phyloP scores from a whole-genome alignment of 2,113 vertebrate genomes.

The Gymnarchus niloticus region DNA sequence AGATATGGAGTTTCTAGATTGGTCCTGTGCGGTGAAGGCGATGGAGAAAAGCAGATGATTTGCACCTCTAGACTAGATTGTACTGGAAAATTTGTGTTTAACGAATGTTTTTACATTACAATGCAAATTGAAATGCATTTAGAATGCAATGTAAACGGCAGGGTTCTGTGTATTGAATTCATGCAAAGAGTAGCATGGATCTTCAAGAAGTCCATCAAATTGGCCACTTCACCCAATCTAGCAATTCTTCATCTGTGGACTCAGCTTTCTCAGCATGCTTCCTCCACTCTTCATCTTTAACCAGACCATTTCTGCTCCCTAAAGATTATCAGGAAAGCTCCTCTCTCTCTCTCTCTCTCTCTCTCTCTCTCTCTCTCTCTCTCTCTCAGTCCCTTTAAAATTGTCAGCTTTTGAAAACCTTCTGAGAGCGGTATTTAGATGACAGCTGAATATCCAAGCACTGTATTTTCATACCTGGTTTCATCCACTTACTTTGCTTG shows the following conservation, averaged over 20 bases:
- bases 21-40: slow-evolving; percentile 26
- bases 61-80: neutral
- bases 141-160: neutral
- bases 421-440: neutral
- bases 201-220: neutral
- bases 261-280: slow-evolving; percentile 27
- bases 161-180: neutral
- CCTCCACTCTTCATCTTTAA: slow-evolving; percentile 7
- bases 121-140: neutral
- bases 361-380: neutral
- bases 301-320: slow-evolving; percentile 13
- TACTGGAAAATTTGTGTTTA: neutral
- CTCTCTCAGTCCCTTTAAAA: neutral
- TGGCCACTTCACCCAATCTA: slow-evolving; percentile 5
- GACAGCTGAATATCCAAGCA: neutral
- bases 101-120: neutral
- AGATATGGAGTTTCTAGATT: slow-evolving; percentile 30
- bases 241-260: slow-evolving; percentile 33
- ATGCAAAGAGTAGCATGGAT: slow-evolving; percentile 16
- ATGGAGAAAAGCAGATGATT: neutral
- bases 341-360: neutral
- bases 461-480: slow-evolving; percentile 12
- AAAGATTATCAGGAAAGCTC: neutral
- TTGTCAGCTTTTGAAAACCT: too few species aligned
- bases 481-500: slow-evolving; percentile 9